Evolutionary conservation across 2,113 vertebrate species (phyloP).

Genomic region (Naja naja): DNA sequence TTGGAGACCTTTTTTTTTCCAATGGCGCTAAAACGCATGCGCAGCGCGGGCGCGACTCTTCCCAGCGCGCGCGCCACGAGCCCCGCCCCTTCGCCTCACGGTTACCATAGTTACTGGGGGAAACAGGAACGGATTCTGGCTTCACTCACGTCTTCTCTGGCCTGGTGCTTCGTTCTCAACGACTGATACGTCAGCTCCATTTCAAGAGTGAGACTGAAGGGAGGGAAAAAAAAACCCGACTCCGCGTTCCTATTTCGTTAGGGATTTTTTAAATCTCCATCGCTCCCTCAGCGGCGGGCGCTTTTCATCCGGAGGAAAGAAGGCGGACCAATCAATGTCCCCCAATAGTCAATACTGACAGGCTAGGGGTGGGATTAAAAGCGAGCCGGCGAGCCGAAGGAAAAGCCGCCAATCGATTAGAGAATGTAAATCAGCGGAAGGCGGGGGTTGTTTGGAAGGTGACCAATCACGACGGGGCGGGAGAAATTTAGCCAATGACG

Average conservation of each 20-base stretch:
- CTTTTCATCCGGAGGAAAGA: neutral
- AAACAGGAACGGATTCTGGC: fast-evolving
- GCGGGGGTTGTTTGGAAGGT: neutral
- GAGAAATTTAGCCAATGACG: neutral
- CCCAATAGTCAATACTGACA: neutral
- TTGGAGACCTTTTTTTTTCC: too few species aligned
- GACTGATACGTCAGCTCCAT: conserved; percentile 82
- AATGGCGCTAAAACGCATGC: neutral
- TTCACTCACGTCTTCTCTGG: conserved; percentile 78
- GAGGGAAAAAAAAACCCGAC: fast-evolving
- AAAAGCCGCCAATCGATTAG: neutral
- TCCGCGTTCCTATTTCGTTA: neutral
- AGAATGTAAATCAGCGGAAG: neutral
- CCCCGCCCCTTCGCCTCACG: fast-evolving
- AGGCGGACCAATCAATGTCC: neutral
- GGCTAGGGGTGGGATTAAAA: neutral
- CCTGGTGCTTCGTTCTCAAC: conserved; percentile 71
- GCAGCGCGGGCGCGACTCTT: neutral
- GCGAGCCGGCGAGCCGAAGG: neutral
- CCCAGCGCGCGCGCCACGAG: neutral
- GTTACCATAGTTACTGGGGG: conserved; percentile 22
- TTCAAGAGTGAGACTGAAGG: too few species aligned
- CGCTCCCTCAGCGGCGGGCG: neutral
- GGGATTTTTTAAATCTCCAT: neutral
- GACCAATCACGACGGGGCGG: neutral